These are phyloP conservation scores for Cecropterus lyciades DNA, from an alignment of 1,140 invertebrate genomes.

Conservation along the genomic window DNA sequence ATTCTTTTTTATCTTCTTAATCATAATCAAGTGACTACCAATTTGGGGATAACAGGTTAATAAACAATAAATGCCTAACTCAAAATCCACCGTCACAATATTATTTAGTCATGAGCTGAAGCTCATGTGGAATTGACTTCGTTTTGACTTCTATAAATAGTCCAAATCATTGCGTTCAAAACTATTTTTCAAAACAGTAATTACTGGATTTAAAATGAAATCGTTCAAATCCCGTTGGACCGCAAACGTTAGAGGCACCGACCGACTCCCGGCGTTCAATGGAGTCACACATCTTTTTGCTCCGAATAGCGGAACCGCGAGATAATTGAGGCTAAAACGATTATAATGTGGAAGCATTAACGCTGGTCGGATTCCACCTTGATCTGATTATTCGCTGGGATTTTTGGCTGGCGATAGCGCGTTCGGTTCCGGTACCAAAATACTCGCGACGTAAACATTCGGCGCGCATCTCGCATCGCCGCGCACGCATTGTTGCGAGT, in stretches of 20 bases:
- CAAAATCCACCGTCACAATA: no score
- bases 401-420: slow-evolving; percentile 67
- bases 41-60: no score
- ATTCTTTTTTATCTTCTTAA: no score
- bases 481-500: slow-evolving; percentile 38
- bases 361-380: slow-evolving; percentile 57
- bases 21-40: no score
- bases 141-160: no score
- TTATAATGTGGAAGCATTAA: slow-evolving; percentile 51
- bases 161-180: background rate
- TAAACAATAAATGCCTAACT: no score
- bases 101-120: no score
- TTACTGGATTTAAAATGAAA: slow-evolving; percentile 6
- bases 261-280: slow-evolving; percentile 6
- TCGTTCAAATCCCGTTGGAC: slow-evolving; percentile 9
- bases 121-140: no score
- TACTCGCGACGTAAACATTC: slow-evolving; percentile 67
- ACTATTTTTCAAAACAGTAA: background rate
- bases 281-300: slow-evolving; percentile 14
- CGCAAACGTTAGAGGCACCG: background rate
- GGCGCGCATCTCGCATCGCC: slow-evolving; percentile 33
- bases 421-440: slow-evolving; percentile 73
- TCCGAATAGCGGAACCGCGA: slow-evolving; percentile 38
- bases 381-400: slow-evolving; percentile 66
- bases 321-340: slow-evolving; percentile 49